Evolutionary conservation across 2,797 vertebrate genomes (phyloP).

Genomic region (Rhadinocentrus ornatus): DNA sequence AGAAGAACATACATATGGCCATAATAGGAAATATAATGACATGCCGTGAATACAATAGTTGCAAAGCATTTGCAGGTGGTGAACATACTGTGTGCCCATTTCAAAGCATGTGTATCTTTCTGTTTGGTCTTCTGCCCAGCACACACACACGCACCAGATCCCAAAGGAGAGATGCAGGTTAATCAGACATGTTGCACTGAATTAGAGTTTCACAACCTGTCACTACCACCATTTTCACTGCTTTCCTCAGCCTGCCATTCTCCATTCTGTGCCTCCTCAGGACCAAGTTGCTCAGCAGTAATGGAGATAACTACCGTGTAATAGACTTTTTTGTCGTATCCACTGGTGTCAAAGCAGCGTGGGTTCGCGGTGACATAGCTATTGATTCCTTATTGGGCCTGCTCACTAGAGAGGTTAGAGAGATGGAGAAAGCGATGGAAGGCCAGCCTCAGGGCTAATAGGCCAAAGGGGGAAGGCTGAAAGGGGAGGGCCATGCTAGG

Average conservation of each 20-base stretch:
- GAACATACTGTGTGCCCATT: neutral
- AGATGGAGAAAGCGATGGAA: conserved; percentile 51
- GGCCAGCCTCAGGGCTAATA: conserved; percentile 49
- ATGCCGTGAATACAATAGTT: neutral
- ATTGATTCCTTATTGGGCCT: conserved; percentile 79
- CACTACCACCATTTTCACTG: conserved; percentile 41
- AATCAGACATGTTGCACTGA: conserved; percentile 76
- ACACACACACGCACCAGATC: conserved; percentile 45
- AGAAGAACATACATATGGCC: neutral
- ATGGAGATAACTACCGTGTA: conserved; percentile 75
- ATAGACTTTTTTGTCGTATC: conserved; percentile 76
- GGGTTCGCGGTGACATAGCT: conserved; percentile 70
- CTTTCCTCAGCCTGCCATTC: conserved; percentile 55
- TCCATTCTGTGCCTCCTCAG: conserved; percentile 40
- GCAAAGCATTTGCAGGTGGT: conserved; percentile 14
- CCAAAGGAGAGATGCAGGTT: conserved; percentile 71
- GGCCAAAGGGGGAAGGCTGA: conserved; percentile 52
- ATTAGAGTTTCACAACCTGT: conserved; percentile 69
- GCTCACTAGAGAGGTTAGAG: conserved; percentile 56
- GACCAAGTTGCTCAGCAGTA: conserved; percentile 63
- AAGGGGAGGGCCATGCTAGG: conserved; percentile 34
- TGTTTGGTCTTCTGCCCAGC: conserved; percentile 32
- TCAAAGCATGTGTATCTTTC: conserved; percentile 20
- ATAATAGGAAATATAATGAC: neutral
- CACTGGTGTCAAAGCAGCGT: conserved; percentile 68